Conservation (phyloP, 1,140 invertebrate genomes). For the Papilio helenus region DNA sequence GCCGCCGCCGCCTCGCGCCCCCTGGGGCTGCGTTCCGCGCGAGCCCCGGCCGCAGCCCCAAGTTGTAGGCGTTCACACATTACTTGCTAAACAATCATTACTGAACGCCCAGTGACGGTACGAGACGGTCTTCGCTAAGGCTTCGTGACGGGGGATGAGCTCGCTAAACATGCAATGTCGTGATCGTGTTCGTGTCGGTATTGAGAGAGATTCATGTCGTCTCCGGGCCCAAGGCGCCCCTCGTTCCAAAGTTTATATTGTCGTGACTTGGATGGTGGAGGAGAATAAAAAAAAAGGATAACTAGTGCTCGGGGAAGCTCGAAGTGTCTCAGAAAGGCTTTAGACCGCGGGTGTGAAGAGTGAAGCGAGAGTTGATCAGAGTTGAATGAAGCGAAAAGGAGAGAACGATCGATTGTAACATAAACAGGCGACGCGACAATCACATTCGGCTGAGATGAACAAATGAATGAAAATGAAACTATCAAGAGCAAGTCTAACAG, state of each 20-base stretch:
- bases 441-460: slow-evolving; percentile 72
- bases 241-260: slow-evolving; percentile 52
- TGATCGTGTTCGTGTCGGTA: slow-evolving; percentile 73
- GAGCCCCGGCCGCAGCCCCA: slow-evolving; percentile 65
- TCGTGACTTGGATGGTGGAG: slow-evolving; percentile 60
- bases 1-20: slow-evolving; percentile 69
- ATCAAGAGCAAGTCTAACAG: slow-evolving; percentile 80
- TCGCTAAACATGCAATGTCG: slow-evolving; percentile 79
- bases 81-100: slow-evolving; percentile 72
- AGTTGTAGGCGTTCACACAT: slow-evolving; percentile 61
- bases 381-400: slow-evolving; percentile 65
- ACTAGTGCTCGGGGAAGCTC: slow-evolving; percentile 74
- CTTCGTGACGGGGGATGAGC: slow-evolving; percentile 78
- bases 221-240: slow-evolving; percentile 65
- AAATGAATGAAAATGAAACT: slow-evolving; percentile 80
- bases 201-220: slow-evolving; percentile 53
- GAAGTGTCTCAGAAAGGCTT: slow-evolving; percentile 69
- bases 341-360: slow-evolving; percentile 67
- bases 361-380: slow-evolving; percentile 65
- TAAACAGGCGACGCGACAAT: slow-evolving; percentile 72
- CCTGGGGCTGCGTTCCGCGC: slow-evolving; percentile 64
- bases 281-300: slow-evolving; percentile 60
- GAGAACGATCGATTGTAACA: slow-evolving; percentile 57
- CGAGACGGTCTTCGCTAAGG: slow-evolving; percentile 78
- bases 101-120: slow-evolving; percentile 72